Evolutionary conservation across 1,140 invertebrate genomes (phyloP), one percentile per base, ranked within the genome.

Genomic region (Brachionus manjavacas): DNA sequence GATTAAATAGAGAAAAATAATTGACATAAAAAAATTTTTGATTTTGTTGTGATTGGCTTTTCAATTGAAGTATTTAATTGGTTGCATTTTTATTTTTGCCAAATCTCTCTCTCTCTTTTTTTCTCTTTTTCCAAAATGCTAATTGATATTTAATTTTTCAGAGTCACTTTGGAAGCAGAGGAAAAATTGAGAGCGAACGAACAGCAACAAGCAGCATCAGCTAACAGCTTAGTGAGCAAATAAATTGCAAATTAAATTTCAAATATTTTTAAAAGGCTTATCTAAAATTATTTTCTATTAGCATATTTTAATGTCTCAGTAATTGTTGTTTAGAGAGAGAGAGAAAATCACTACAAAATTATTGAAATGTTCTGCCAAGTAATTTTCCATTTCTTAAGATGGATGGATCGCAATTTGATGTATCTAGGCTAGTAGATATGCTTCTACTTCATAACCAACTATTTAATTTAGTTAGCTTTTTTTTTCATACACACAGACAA

Each of bases 221-320:
- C 52, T 60, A 60, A 60, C 52, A 60, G 52, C 52, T 60, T 60
- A 9, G 0, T 8, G 52, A 60, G 52, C 52, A 60, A 60, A 60
- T 60, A 60, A 60, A 60, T 60, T 3, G 52, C 52, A 60, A 60
- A 60, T 60, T 60, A 60, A 60, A 60, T 60, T 60, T 60, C 16
- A 60, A 60, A 60, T 60, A 60, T 60, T 60, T 60, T 60, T 20
- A 60, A 60, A 60, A 60, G 52, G 52, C 52, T 60, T 60, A 60
- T 60, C 52, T 60, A 60, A 60, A 60, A 23, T 60, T 60, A 60
- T 35, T 35, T 35, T 35, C 31, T 60, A 60, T 60, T 60, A 60
- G 52, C 52, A 60, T 60, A 23, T 60, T 60, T 23, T 7, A 60
- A 60, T 60, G n/a, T 60, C 52, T 60, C 52, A 60, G 16, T 60